phyloP scores from a whole-genome alignment of 1,140 invertebrate genomes.

The Dinoponera quadriceps region DNA sequence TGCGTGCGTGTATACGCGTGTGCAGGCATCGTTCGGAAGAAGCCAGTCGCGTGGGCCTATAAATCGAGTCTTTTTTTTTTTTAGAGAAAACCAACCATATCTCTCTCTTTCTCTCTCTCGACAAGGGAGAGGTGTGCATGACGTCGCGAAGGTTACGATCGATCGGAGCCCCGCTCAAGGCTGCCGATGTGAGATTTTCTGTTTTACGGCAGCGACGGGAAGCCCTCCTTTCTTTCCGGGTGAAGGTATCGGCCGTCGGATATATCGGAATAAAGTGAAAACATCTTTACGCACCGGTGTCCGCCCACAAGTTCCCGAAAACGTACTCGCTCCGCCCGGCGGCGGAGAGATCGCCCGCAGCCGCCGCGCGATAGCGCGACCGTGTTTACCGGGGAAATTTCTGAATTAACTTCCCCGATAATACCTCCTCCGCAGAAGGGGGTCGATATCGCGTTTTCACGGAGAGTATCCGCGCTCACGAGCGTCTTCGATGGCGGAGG shows the following conservation, averaged over 20 bases:
- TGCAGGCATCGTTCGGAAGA: constrained; percentile 1
- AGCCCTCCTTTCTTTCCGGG: not conserved
- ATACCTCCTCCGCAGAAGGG: not conserved
- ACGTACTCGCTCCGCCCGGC: not conserved
- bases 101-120: no score
- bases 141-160: constrained; percentile 55
- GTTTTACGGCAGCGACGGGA: constrained; percentile 31
- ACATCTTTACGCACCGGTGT: constrained; percentile 35
- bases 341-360: constrained; percentile 17
- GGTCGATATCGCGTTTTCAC: no score
- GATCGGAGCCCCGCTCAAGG: constrained; percentile 52
- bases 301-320: constrained; percentile 17
- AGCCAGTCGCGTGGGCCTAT: constrained; percentile 53
- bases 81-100: constrained; percentile 34
- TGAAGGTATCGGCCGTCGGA: constrained; percentile 21
- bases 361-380: not conserved
- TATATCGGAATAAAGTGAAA: constrained; percentile 40
- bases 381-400: not conserved
- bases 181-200: constrained; percentile 51
- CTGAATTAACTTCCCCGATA: not conserved
- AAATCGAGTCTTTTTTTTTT: constrained; percentile 62
- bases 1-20: not conserved
- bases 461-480: no score
- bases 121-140: constrained; percentile 29
- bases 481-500: no score